Evolutionary conservation across 2,888 invertebrate genomes (phyloP), one percentile per base, ranked within the genome.

Genomic region (Branchellion lobata): DNA sequence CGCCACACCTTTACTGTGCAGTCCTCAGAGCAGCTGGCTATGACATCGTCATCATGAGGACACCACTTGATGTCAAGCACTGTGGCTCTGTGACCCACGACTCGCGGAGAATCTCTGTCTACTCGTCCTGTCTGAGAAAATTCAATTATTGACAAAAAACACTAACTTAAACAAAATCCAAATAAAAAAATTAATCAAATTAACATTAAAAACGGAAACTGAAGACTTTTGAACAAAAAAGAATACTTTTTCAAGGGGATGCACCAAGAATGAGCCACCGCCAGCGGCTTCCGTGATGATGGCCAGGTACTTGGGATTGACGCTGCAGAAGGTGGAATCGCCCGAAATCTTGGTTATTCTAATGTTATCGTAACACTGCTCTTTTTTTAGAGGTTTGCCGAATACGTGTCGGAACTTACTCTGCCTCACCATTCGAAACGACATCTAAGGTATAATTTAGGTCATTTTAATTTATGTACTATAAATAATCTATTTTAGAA

Each of bases 331-430:
- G 85, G 94, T 93, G 33, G 95, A 94, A 87, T 97, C 96, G 90
- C 95, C 94, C 33, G 95, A 94, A 87, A 94, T 95, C 87, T 94
- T 93, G 33, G 95, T 95, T 84, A 96, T 94, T 87, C 94, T 92
- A 83, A 96, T 92, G 88, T 94, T 94, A 88, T 95, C 95, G 89
- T 95, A 95, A 87, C 94, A 94, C 87, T 92, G 92, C 86, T 95
- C 95, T 84, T 94, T 90, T 87, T 94, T 94, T 81, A 93, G 92
- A 14, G 95, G 93, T 83, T 93, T 92, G 21, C 96, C 96, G 88
- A 93, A 97, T 29, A 97, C 95, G 89, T 97, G 96, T 78, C 96
- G 93, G 89, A 96, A 97, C 88, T 96, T 96, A 84, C 95, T 95
- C 88, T 94, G 93, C 84, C 96, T 91, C 80, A 95, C 94, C 81